Base-by-base conservation (phyloP, 2,113 vertebrate genomes). In the Saguinus midas region DNA sequence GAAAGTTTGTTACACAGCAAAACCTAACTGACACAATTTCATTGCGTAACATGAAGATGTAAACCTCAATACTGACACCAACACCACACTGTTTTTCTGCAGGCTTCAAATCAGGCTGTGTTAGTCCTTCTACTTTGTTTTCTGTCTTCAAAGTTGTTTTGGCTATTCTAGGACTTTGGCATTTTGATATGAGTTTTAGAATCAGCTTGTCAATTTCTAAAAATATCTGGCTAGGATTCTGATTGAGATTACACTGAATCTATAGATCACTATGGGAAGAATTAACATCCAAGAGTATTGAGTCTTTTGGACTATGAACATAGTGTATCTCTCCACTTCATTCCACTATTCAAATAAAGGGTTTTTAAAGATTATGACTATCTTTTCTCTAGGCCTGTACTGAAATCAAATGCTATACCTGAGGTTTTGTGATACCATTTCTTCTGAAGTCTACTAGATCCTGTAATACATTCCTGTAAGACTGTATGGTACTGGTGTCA, bases 181-280 rank as follows among this genome's bases (percentile, higher is more conserved):
- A 91, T 83, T 96, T 86, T 50, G 81, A 89, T 17, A 68, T 43
- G 12, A 84, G 86, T 48, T 95, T 91, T 57, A 94, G 29, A 94
- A 90, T 72, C 52, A 52, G n/a, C 37, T 73, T 94, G 50, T 68
- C 75, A 87, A 92, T 66, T 64, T 87, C 72, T 75, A 78, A 8
- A 96, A 97, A 72, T 95, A 58, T 40, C 20, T 92, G 61, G 16
- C 45, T 78, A 29, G n/a, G 13, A 91, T 75, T 95, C 57, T 93
- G 52, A 83, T 0, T 91, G 40, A 43, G 25, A 92, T 84, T 85
- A 92, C 32, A 61, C 0, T 78, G 37, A 85, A 70, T 78, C 37
- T 73, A 78, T 5, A 57, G 85, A 57, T 25, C 37, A 78, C 29
- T 73, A 76, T 95, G 35, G 37, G 52, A 21, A 93, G 52, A 95